Evolutionary conservation across 2,888 invertebrate genomes (phyloP).

Genomic region (Papilio gigon): DNA sequence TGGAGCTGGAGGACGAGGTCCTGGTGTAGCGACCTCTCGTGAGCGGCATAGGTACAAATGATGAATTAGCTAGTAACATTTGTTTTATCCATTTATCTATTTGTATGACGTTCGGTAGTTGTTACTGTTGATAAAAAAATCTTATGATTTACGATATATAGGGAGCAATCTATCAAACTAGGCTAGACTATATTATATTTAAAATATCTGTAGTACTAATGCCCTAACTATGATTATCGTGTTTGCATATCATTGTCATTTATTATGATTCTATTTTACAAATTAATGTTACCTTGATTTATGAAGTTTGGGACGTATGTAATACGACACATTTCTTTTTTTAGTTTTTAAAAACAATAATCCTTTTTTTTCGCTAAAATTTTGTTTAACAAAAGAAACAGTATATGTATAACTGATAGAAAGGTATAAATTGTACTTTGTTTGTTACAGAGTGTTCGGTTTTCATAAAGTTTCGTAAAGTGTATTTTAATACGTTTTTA

Average conservation of each 20-base stretch:
- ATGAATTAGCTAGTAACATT: too few relatives aligned
- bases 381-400: too few relatives aligned
- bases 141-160: neutral
- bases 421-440: neutral
- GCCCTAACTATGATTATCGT: neutral
- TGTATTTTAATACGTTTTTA: neutral
- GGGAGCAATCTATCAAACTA: neutral
- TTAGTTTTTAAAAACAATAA: too few relatives aligned
- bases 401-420: neutral
- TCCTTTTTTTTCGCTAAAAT: too few relatives aligned
- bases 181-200: neutral
- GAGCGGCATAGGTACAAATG: too few relatives aligned
- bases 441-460: neutral
- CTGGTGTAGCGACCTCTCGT: too few relatives aligned
- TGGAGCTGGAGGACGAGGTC: too few relatives aligned
- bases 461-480: conserved; percentile 9
- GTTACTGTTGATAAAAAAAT: neutral
- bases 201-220: neutral
- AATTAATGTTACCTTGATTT: neutral
- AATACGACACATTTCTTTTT: neutral
- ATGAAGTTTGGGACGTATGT: neutral
- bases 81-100: neutral
- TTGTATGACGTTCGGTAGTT: neutral
- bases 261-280: neutral
- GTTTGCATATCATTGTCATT: neutral